phyloP scores from a whole-genome alignment of 2,888 invertebrate species.

The Leistus spinibarbis region DNA sequence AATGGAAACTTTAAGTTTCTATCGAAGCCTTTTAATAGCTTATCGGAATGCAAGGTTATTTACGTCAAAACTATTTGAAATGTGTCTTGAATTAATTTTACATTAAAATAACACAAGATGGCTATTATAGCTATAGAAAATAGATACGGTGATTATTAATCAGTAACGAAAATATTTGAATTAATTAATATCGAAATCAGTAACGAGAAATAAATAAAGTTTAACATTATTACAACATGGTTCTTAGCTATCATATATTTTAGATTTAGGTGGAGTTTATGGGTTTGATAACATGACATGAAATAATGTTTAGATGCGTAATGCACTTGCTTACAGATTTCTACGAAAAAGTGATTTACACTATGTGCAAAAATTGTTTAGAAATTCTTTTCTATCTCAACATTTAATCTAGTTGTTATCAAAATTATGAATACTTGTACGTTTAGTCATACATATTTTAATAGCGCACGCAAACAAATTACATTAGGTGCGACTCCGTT shows the following conservation, averaged over 20 bases:
- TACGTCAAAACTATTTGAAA: slow-evolving; percentile 27
- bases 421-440: slow-evolving; percentile 1
- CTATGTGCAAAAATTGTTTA: too few species aligned
- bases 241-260: too few species aligned
- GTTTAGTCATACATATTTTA: slow-evolving; percentile 19
- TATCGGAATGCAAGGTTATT: slow-evolving; percentile 34
- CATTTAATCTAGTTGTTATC: background rate
- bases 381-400: background rate
- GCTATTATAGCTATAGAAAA: background rate
- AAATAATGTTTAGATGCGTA: too few species aligned
- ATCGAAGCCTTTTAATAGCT: slow-evolving; percentile 20
- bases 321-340: background rate
- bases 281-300: too few species aligned
- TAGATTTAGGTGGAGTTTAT: too few species aligned
- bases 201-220: too few species aligned
- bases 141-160: slow-evolving; percentile 21
- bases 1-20: background rate
- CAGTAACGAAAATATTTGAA: background rate
- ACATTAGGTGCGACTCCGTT: too few species aligned
- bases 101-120: slow-evolving; percentile 20
- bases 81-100: slow-evolving; percentile 36
- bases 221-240: too few species aligned
- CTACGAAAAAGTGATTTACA: background rate
- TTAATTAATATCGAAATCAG: too few species aligned
- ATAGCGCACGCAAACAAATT: background rate